Evolutionary conservation across 37 sponge, comb jelly and placozoan genomes (phyloP).

Genomic region (Aphrocallistes beatrix): DNA sequence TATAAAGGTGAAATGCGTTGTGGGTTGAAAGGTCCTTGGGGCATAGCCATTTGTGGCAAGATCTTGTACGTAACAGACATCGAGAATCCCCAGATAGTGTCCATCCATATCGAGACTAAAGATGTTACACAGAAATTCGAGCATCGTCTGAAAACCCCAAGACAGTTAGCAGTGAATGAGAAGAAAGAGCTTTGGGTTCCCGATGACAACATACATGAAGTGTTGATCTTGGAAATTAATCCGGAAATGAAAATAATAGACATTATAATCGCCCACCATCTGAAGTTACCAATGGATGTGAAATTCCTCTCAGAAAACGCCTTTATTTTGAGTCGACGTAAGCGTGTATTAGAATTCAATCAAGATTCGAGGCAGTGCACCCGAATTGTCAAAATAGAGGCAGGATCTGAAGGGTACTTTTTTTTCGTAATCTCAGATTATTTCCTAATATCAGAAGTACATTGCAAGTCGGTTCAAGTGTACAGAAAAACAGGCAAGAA

Average conservation of each 20-base stretch:
- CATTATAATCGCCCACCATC: neutral
- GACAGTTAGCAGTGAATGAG: neutral
- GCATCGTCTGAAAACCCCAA: neutral
- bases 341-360: neutral
- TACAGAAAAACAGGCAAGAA: too few species aligned
- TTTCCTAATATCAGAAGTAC: neutral
- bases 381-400: neutral
- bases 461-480: too few species aligned
- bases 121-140: neutral
- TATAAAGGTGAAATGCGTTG: neutral
- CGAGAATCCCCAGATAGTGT: neutral
- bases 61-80: neutral
- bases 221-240: neutral
- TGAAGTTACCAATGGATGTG: neutral
- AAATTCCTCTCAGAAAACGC: neutral
- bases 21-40: neutral
- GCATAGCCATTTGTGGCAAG: neutral
- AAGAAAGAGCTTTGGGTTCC: neutral
- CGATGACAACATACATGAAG: neutral
- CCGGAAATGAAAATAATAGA: neutral
- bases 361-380: neutral
- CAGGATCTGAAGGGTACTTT: neutral
- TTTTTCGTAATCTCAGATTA: neutral
- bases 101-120: neutral
- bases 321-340: neutral